Evolutionary conservation across 2,888 invertebrate genomes (phyloP), one percentile per base, ranked within the genome.

Genomic region (Euplexia lucipara): DNA sequence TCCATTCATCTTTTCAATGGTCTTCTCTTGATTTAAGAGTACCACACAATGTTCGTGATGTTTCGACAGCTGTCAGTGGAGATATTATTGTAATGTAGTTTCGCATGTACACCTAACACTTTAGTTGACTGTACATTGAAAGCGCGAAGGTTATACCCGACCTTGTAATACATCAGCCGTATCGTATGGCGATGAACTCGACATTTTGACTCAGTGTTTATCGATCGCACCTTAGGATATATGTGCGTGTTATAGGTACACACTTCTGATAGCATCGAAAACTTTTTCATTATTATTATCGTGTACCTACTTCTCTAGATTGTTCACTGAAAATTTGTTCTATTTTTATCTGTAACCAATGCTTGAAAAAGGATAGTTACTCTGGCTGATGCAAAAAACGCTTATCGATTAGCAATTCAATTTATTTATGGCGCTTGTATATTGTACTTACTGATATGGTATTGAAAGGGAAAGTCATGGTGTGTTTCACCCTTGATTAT

Each of bases 151-250:
- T 87, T 84, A 57, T 57, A 66, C 53, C 48, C 71, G 86, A 86
- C 92, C 92, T 92, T 91, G 92, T 92, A 90, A 90, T 89, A 92
- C 87, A 88, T 92, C 82, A 85, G 72, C 73, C 79, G 75, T 82
- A 83, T 81, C 80, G 75, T 79, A 80, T 83, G 86, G 80, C 88
- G 87, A 86, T 90, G 90, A 89, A 90, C 88, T 83, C 82, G 70
- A 72, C 79, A 75, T 78, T 70, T 84, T 81, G 78, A 78, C 75
- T 83, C 81, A 75, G 61, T 75, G 74, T 77, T 76, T 88, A 90
- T 89, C 87, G 89, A 90, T 89, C 88, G 83, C 67, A 80, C 73
- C 82, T 86, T 78, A 79, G 72, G 70, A 82, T 83, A 76, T 39
- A 34, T 65, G 41, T 70, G 75, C 77, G 77, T 76, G 59, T 68